Conservation (phyloP, 1,140 invertebrate genomes). For the Drosophila gunungcola region DNA sequence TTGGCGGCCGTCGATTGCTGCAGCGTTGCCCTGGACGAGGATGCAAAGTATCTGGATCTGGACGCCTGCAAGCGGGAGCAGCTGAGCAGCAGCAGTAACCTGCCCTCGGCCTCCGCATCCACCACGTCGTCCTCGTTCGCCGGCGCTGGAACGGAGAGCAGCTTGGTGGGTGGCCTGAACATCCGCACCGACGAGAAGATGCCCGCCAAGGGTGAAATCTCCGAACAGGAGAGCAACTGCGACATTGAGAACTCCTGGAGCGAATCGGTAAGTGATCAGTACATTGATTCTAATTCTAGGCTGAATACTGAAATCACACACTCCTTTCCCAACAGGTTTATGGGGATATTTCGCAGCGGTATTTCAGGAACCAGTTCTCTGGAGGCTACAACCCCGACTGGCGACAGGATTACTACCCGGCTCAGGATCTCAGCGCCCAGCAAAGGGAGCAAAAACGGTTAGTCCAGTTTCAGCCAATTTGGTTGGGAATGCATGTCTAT, state of each 20-base stretch:
- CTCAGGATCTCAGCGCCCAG: constrained; percentile 75
- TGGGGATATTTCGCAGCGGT: constrained; percentile 77
- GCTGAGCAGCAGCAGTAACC: constrained; percentile 65
- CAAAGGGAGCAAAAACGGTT: constrained; percentile 62
- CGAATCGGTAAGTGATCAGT: constrained; percentile 83
- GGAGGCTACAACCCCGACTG: constrained; percentile 76
- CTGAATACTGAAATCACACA: neutral
- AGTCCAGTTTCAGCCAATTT: neutral
- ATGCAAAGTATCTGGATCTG: constrained; percentile 78
- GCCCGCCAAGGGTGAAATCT: constrained; percentile 92
- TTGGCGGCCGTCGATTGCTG: constrained; percentile 70
- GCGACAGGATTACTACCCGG: constrained; percentile 74
- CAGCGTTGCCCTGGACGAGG: constrained; percentile 64
- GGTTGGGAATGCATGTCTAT: no score
- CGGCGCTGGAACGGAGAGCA: constrained; percentile 74
- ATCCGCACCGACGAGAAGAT: constrained; percentile 93
- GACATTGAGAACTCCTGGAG: constrained; percentile 89
- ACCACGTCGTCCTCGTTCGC: constrained; percentile 78
- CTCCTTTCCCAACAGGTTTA: constrained; percentile 57
- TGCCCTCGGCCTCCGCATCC: constrained; percentile 65
- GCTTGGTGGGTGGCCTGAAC: constrained; percentile 86
- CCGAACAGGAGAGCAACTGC: constrained; percentile 92
- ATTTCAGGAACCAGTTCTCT: constrained; percentile 75
- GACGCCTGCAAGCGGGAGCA: constrained; percentile 81
- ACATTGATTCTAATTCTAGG: rapidly evolving